Percentiles rank a stretch among this genome's conserved stretches.
phyloP scores from a whole-genome alignment of 1,140 invertebrate species.

The Pseudachorutes palmiensis region DNA sequence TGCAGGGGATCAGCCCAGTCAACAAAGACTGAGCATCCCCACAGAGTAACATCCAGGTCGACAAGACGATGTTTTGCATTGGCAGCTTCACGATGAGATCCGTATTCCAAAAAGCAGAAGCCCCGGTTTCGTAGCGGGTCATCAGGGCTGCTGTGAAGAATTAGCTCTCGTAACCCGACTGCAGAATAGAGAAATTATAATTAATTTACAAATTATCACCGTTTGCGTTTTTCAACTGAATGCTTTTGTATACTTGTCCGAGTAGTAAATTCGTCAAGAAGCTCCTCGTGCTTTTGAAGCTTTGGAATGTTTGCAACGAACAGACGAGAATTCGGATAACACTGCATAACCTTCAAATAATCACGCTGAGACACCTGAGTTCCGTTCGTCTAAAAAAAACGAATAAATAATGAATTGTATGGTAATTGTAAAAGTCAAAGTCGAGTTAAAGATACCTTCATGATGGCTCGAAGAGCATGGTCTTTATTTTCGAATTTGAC shows the following conservation, averaged over 20 bases:
- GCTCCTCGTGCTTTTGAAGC: conserved; percentile 97
- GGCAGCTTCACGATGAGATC: conserved; percentile 95
- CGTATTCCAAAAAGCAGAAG: conserved; percentile 99
- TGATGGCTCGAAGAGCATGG: conserved; percentile 83
- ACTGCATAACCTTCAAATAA: conserved; percentile 98
- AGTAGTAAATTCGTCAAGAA: conserved; percentile 98
- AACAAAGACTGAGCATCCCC: conserved; percentile 48
- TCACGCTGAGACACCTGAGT: conserved; percentile 98
- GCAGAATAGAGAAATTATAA: too few species aligned
- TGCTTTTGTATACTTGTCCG: conserved; percentile 99
- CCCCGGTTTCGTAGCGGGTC: conserved; percentile 98
- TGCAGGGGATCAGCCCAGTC: conserved; percentile 73
- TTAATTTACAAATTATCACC: too few species aligned
- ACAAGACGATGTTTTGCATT: conserved; percentile 89
- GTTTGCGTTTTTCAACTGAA: too few species aligned
- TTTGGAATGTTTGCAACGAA: conserved; percentile 99
- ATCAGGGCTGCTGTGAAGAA: conserved; percentile 97
- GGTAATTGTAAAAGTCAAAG: too few species aligned
- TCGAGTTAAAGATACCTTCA: too few species aligned
- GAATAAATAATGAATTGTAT: background rate
- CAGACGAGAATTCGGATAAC: conserved; percentile 98
- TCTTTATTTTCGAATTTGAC: conserved; percentile 91
- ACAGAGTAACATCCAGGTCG: conserved; percentile 89
- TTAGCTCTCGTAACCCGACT: too few species aligned
- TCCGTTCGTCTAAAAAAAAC: conserved; percentile 83